phyloP scores from a whole-genome alignment of 2,888 invertebrate species.

The Stenoptilia bipunctidactyla region DNA sequence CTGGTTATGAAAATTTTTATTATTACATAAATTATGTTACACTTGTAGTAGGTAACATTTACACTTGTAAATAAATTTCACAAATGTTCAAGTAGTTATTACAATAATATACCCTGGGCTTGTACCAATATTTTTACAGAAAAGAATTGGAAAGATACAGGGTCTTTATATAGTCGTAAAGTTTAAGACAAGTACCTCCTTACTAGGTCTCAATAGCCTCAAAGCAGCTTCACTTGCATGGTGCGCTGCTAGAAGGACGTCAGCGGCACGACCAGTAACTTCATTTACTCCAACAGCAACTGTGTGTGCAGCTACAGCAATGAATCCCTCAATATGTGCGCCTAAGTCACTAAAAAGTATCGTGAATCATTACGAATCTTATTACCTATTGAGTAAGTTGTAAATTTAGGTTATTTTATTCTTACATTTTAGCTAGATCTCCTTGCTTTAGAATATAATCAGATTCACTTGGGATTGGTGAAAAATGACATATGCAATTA shows the following conservation, averaged over 20 bases:
- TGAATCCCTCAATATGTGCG: conserved; percentile 98
- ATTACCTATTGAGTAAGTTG: neutral
- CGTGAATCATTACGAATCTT: neutral
- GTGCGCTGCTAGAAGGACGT: conserved; percentile 95
- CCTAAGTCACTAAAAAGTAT: conserved; percentile 88
- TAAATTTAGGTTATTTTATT: conserved; percentile 20
- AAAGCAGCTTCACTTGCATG: conserved; percentile 96
- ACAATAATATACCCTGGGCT: conserved; percentile 22
- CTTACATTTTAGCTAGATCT: conserved; percentile 98
- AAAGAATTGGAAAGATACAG: conserved; percentile 23
- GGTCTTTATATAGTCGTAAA: conserved; percentile 13
- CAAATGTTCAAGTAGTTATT: conserved; percentile 11
- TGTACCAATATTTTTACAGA: conserved; percentile 21
- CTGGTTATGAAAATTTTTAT: neutral
- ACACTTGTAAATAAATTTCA: conserved; percentile 9
- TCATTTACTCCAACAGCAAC: conserved; percentile 86
- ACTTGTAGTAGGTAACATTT: conserved; percentile 4
- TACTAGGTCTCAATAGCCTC: conserved; percentile 90
- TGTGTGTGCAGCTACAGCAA: conserved; percentile 98
- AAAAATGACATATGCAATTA: conserved; percentile 99
- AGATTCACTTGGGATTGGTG: conserved; percentile 93
- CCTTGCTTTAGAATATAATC: conserved; percentile 89
- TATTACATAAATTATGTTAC: neutral
- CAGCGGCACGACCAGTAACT: conserved; percentile 90
- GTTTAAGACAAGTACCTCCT: conserved; percentile 75